Evolutionary conservation across 2,797 vertebrate species (phyloP), one percentile per base, ranked within the genome.

Genomic region (Danio albolineatus): DNA sequence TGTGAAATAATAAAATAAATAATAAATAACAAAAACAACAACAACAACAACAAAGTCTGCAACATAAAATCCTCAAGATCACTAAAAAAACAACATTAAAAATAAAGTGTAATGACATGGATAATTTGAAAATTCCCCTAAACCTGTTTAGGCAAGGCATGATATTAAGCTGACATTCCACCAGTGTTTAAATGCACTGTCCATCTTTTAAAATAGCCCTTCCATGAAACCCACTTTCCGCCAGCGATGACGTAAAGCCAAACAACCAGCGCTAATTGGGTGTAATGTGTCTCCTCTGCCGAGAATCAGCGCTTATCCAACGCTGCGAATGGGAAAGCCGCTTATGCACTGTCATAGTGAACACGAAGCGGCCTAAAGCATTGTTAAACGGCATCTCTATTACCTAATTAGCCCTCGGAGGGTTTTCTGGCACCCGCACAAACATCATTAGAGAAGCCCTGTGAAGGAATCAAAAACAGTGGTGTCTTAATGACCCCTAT

Each of bases 341-440:
- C 46, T 70, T 71, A 46, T 79, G 78, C 66, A 43, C 65, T 49
- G 81, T 61, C 76, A 73, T 56, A 70, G 64, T 17, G n/a, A 51
- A 70, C 77, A 59, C 17, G 53, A 67, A 62, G 53, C 10, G 13
- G 46, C 78, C 65, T 59, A 57, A 83, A 86, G 89, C 77, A 85
- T 80, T 73, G 77, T 46, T 48, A 65, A 57, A 78, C 44, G 71
- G 78, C 49, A 82, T 69, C 72, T 66, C 74, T 74, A 60, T 78
- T 73, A 73, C 72, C 49, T 83, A 79, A 81, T 85, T 81, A 85
- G 61, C 76, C 54, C 80, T 28, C 73, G 57, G 75, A 70, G 71
- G 66, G 67, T 46, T 59, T 28, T 17, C 48, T 76, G 60, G 67
- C 46, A 61, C 60, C 49, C 56, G 48, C 53, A 60, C 36, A 78